Percentiles rank a stretch among this genome's conserved stretches.
Evolutionary conservation across 1,140 invertebrate genomes (phyloP).

Genomic region (Portunus trituberculatus): DNA sequence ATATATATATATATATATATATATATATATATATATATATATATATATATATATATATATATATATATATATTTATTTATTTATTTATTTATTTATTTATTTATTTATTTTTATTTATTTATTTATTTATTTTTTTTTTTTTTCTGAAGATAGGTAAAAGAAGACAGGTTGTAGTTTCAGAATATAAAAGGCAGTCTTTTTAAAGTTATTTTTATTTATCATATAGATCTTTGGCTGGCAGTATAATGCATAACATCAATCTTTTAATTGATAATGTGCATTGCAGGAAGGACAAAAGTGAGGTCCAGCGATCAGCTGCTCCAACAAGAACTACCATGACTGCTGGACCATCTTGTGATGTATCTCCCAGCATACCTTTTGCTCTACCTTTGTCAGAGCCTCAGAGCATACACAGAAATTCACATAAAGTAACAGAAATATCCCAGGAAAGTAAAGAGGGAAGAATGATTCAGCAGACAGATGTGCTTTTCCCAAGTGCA

Average conservation of each 20-base stretch:
- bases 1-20: too few relatives aligned
- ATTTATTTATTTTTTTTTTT: too few relatives aligned
- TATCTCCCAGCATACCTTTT: neutral
- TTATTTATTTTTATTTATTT: too few relatives aligned
- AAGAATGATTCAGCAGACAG: neutral
- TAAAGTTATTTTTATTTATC: too few relatives aligned
- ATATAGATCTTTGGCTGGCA: neutral
- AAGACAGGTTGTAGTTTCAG: too few relatives aligned
- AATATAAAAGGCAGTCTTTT: too few relatives aligned
- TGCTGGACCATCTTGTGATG: neutral
- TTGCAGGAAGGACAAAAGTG: conserved; percentile 56
- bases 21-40: too few relatives aligned
- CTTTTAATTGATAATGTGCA: neutral
- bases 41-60: too few relatives aligned
- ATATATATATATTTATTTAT: too few relatives aligned
- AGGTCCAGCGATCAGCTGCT: neutral
- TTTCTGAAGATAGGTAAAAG: too few relatives aligned
- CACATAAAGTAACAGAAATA: neutral
- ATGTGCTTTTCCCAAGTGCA: conserved; percentile 49
- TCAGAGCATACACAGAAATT: neutral
- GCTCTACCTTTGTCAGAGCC: neutral
- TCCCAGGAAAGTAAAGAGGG: neutral
- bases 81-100: too few relatives aligned
- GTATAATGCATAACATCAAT: neutral
- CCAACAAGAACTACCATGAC: neutral